Evolutionary conservation across 2,888 invertebrate genomes (phyloP).

Genomic region (Octodonta nipae): DNA sequence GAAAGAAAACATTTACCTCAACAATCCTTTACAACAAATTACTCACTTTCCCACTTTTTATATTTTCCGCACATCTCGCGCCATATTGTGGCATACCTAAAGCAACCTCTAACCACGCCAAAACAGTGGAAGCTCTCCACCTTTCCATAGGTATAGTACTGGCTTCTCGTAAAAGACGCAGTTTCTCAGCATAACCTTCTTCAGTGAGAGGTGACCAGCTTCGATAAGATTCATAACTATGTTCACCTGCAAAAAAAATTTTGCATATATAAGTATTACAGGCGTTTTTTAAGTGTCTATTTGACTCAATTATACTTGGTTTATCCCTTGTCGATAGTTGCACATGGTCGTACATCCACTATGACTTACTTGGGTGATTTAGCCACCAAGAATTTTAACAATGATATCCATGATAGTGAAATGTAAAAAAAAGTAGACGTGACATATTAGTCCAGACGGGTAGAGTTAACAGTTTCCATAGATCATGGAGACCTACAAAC

Average conservation of each 20-base stretch:
- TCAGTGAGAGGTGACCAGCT: conserved; percentile 54
- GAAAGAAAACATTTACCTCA: conserved; percentile 3
- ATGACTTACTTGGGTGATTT: no score
- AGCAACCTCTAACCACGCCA: conserved; percentile 88
- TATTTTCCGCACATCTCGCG: conserved; percentile 77
- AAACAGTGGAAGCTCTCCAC: conserved; percentile 85
- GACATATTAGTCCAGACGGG: no score
- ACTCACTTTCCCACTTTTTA: conserved; percentile 83
- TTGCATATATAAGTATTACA: no score
- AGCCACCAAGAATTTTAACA: no score
- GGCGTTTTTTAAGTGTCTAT: no score
- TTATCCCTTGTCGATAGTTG: no score
- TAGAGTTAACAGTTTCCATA: no score
- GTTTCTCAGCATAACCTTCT: conserved; percentile 64
- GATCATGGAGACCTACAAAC: no score
- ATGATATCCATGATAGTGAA: no score
- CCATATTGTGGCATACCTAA: conserved; percentile 91
- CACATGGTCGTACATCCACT: no score
- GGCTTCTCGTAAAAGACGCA: conserved; percentile 64
- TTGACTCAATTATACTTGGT: no score
- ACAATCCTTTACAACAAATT: conserved; percentile 5
- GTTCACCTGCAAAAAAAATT: conserved; percentile 26
- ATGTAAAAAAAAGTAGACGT: no score
- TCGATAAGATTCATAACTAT: conserved; percentile 39
- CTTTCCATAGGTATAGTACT: conserved; percentile 73